Percentiles rank a stretch among this genome's conserved stretches.
Evolutionary conservation across 2,113 vertebrate species (phyloP).

Genomic region (Grus americana): DNA sequence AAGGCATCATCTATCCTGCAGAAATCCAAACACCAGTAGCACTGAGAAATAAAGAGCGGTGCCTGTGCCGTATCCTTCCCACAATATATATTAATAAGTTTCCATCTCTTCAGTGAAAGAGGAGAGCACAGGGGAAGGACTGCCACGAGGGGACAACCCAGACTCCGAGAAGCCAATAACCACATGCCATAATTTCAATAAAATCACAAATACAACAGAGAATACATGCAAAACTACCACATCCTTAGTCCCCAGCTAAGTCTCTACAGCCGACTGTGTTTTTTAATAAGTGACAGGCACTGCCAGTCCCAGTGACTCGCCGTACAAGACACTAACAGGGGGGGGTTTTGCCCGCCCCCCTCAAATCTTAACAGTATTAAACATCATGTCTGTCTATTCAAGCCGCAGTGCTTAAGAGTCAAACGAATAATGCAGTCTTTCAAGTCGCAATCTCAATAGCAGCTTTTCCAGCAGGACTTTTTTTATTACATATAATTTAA

Average conservation of each 20-base stretch:
- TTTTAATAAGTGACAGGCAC: not conserved
- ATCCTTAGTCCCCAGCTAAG: not conserved
- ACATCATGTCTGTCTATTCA: not conserved
- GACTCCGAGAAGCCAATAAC: not conserved
- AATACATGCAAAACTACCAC: not conserved
- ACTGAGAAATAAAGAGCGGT: fast-evolving
- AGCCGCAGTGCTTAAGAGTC: not conserved
- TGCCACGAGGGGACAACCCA: not conserved
- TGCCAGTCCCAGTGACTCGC: not conserved
- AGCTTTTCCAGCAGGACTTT: not conserved
- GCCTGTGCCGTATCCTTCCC: not conserved
- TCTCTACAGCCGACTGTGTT: not conserved
- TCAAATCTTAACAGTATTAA: not conserved
- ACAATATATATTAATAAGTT: fast-evolving
- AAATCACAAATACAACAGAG: not conserved
- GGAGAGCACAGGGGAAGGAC: not conserved
- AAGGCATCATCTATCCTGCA: not conserved
- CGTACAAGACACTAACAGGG: not conserved
- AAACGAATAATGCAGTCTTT: not conserved
- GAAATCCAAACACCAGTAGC: not conserved
- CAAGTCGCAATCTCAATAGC: not conserved
- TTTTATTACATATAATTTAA: not conserved
- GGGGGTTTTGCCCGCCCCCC: too few species aligned
- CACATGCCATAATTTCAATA: not conserved
- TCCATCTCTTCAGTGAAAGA: not conserved